Base-by-base conservation (phyloP, 2,888 invertebrate genomes). In the Marronus borbonicus region DNA sequence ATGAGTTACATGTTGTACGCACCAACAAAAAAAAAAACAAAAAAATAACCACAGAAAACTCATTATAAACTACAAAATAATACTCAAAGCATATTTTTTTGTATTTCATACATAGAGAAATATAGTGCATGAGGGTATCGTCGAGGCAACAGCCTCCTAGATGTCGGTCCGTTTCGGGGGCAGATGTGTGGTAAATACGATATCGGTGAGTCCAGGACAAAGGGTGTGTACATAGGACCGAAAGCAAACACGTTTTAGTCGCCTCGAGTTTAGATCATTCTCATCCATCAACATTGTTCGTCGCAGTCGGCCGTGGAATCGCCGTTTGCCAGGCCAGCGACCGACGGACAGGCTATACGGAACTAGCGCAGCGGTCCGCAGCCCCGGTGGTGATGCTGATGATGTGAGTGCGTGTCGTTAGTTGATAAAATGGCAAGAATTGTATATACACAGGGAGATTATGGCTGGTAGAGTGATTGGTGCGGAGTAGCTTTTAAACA, bases 141-240 rank as follows among this genome's bases (percentile, higher is more conserved):
- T 17, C n/a, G 52, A 52, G 52, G 52, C 52, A 52, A 65, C 39
- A 68, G 68, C 24, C 17, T 49, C 20, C 68, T 20, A 28, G 20
- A 49, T 24, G 55, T 72, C 58, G 72, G 72, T 58, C 72, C 20
- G 72, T 60, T 72, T 72, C 49, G 60, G 83, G 82, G 87, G 44
- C 87, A 88, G 87, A 88, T 88, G 87, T 87, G 86, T 86, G 85
- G 87, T 86, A 88, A 87, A 87, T 87, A 87, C 86, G 87, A 87
- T 88, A 88, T 88, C 88, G 87, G 87, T 86, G 87, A 85, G 86
- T 84, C 83, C 86, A 86, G 87, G 87, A 87, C 87, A 88, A 88
- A 88, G 88, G 87, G 86, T 88, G 88, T 88, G 88, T 88, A 88
- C 88, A 88, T 88, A 88, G 88, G 88, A 88, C 87, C 85, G 85